Evolutionary conservation across 1,140 invertebrate species (phyloP).

Genomic region (Drosophila guanche): DNA sequence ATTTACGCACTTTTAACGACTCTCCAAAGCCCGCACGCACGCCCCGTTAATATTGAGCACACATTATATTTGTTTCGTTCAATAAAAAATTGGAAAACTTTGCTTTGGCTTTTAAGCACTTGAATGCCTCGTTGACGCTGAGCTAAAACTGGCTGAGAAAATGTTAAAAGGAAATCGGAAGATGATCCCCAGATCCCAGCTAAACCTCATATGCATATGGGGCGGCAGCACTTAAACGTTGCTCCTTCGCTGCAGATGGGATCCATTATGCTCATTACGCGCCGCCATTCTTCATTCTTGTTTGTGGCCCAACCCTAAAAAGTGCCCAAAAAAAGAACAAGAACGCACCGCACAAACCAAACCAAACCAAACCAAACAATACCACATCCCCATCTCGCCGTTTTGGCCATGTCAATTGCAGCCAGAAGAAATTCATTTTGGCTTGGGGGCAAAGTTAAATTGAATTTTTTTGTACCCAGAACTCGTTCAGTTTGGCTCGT

Average conservation of each 20-base stretch:
- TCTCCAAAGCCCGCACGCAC: constrained; percentile 32
- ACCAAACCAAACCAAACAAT: constrained; percentile 21
- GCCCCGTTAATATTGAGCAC: constrained; percentile 47
- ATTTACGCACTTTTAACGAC: constrained; percentile 73
- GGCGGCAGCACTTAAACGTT: constrained; percentile 12
- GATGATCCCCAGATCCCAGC: neutral
- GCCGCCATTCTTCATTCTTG: constrained; percentile 55
- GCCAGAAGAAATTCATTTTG: constrained; percentile 45
- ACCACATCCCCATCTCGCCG: neutral
- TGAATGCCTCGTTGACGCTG: constrained; percentile 55
- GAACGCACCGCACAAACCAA: constrained; percentile 36
- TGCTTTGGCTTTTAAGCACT: constrained; percentile 58
- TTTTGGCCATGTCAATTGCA: constrained; percentile 56
- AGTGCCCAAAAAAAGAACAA: constrained; percentile 16
- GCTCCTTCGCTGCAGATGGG: constrained; percentile 26
- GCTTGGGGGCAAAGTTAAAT: constrained; percentile 65
- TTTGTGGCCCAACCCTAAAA: constrained; percentile 20
- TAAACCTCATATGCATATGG: constrained; percentile 19
- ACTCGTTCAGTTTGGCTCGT: constrained; percentile 44
- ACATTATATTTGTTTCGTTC: constrained; percentile 61
- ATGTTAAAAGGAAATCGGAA: constrained; percentile 25
- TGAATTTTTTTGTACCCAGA: constrained; percentile 60
- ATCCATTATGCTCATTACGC: constrained; percentile 41
- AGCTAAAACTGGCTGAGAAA: neutral
- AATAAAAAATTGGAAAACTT: constrained; percentile 72